Evolutionary conservation across 2,888 invertebrate species (phyloP).

Genomic region (Euplexia lucipara): DNA sequence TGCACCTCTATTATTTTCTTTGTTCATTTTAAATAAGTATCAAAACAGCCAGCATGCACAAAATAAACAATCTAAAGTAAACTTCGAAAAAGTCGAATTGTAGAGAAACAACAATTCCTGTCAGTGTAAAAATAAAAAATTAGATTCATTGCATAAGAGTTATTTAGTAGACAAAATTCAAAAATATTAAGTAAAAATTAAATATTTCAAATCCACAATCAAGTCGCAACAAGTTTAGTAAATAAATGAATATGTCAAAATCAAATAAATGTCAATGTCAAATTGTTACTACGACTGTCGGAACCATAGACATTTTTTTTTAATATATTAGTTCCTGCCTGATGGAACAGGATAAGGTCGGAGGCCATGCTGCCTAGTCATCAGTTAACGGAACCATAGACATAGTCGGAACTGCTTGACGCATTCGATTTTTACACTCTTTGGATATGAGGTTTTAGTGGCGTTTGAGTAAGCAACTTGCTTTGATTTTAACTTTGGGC

Average conservation of each 20-base stretch:
- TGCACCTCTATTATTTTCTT: conserved; percentile 79
- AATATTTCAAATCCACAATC: background rate
- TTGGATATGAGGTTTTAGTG: no score
- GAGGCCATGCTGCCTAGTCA: no score
- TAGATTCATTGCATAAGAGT: background rate
- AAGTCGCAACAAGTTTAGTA: conserved; percentile 42
- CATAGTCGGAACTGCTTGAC: background rate
- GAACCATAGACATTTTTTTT: background rate
- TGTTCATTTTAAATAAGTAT: conserved; percentile 68
- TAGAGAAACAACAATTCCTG: conserved; percentile 25
- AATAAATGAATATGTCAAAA: conserved; percentile 16
- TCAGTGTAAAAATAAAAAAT: conserved; percentile 1
- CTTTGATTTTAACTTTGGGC: no score
- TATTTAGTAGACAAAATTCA: conserved; percentile 13
- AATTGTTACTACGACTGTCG: conserved; percentile 6
- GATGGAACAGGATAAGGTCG: no score
- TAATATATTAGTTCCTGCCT: background rate
- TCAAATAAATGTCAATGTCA: background rate
- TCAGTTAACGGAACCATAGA: no score
- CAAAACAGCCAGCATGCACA: background rate
- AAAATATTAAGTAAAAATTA: background rate
- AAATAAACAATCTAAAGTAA: conserved; percentile 18
- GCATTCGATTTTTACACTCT: background rate
- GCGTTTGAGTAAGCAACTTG: no score
- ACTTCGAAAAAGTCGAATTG: conserved; percentile 17